Base-by-base conservation (phyloP, 2,888 invertebrate genomes). In the Macaria liturata region DNA sequence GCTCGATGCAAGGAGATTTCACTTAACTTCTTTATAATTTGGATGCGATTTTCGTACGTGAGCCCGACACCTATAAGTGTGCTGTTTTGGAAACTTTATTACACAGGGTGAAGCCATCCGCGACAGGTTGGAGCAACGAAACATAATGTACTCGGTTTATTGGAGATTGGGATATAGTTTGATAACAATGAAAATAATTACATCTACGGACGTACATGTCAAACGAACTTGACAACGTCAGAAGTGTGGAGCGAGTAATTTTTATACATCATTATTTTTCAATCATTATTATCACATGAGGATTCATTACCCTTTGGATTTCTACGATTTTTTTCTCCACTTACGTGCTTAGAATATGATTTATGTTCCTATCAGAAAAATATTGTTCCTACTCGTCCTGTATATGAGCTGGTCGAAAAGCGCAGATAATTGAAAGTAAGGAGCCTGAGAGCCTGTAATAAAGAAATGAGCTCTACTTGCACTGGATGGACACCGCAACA, bases 1-100 rank as follows among this genome's bases (percentile, higher is more conserved):
- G 60, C 61, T 66, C 70, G 72, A 72, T 72, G 57, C 60, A 71
- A 72, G 61, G 57, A 74, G 79, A 81, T 85, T 85, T 86, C 84
- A 86, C 85, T 86, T 85, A 86, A 78, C 78, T 81, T 78, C 83
- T 81, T 87, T 84, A 87, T 90, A 90, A 90, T 90, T 91, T 90
- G 80, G 84, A 86, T 81, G 83, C 79, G 84, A 88, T 84, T 82
- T 74, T 70, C 57, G 84, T 77, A 88, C 90, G 90, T 90, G 90
- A 86, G 78, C 81, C 67, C 79, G 77, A 86, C 90, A 89, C 90
- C 83, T 82, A 71, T 69, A 72, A 76, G 71, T 54, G 30, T n/a
- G 73, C 72, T 66, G 71, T 70, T 65, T 66, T 62, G 65, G 64
- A 67, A 64, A 64, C 52, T 59, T 72, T 67, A 65, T 62, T 51